Conservation (phyloP, 2,797 vertebrate species). For the Cryptoprocta ferox region DNA sequence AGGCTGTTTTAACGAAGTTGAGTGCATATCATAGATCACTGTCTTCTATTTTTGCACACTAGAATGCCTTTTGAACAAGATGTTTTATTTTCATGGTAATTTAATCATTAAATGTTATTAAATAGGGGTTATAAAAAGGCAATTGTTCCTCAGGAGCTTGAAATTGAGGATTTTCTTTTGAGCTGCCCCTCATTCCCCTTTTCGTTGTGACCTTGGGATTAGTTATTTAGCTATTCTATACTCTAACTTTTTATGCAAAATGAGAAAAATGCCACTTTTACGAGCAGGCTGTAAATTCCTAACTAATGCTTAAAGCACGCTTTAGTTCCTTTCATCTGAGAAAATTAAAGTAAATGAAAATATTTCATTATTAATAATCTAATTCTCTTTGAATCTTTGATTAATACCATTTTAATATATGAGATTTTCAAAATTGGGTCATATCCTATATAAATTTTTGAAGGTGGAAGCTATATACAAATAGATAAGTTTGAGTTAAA, state of each 20-base stretch:
- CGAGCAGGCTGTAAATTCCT: conserved; percentile 72
- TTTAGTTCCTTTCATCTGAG: conserved; percentile 67
- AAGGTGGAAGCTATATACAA: conserved; percentile 73
- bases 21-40: neutral
- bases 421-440: conserved; percentile 72
- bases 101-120: conserved; percentile 73
- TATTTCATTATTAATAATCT: conserved; percentile 84
- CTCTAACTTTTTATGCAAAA: conserved; percentile 74
- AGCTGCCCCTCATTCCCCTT: conserved; percentile 15
- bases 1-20: conserved; percentile 3
- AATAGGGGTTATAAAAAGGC: conserved; percentile 64
- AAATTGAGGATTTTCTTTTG: conserved; percentile 62
- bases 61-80: conserved; percentile 54
- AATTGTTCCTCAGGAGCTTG: conserved; percentile 56
- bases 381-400: conserved; percentile 77
- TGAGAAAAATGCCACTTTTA: conserved; percentile 78
- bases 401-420: conserved; percentile 72
- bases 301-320: conserved; percentile 55
- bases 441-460: conserved; percentile 76
- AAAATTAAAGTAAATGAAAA: conserved; percentile 83
- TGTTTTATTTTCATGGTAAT: conserved; percentile 74
- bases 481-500: conserved; percentile 74
- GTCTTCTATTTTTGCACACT: conserved; percentile 47
- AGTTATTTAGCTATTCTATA: conserved; percentile 62
- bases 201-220: conserved; percentile 68